Base-by-base conservation (phyloP, 2,797 vertebrate genomes). In the Sarcophilus harrisii region DNA sequence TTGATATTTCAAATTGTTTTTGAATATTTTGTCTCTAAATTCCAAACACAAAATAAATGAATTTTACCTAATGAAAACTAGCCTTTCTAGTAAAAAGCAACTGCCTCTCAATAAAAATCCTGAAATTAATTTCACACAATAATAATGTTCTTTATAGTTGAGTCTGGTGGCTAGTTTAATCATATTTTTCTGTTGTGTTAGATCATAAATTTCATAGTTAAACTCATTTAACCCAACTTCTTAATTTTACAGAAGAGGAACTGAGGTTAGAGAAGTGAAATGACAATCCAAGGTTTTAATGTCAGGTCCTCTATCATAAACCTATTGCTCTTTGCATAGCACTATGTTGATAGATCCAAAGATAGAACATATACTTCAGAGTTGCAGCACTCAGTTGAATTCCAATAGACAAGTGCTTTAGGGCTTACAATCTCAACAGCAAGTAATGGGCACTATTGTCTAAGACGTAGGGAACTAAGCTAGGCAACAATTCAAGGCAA, bases 61-160 rank as follows among this genome's bases (percentile, higher is more conserved):
- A 2, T 92, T 60, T 90, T 58, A 66, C 12, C 5, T 38, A 95
- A 62, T 93, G 92, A 95, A 90, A 93, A 8, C 3, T 59, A 91
- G 45, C 0, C 13, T 94, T 94, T 52, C 30, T 87, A 90, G 12
- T 11, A 2, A 91, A 6, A 95, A 55, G 11, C 54, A 9, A 16
- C n/a, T 0, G 0, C 3, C 91, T 95, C 95, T 24, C n/a, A 94
- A 3, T 60, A 59, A 94, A 96, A 92, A 60, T 57, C 32, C 12
- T 92, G 32, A 92, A 90, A 45, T 90, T 4, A 94, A 90, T 94
- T 94, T 91, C 24, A 91, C 45, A 32, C 59, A 93, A 90, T 4
- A 55, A 60, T 5, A 3, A 24, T 89, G 0, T 62, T 57, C 24
- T 38, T 66, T 94, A 32, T 93, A 92, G 57, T 49, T 92, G 32